A percentile compares a stretch with the other conserved stretches of the same genome.
These are phyloP conservation scores for Acipenser oxyrinchus DNA, from an alignment of 2,797 vertebrate genomes.

Conservation along the genomic window DNA sequence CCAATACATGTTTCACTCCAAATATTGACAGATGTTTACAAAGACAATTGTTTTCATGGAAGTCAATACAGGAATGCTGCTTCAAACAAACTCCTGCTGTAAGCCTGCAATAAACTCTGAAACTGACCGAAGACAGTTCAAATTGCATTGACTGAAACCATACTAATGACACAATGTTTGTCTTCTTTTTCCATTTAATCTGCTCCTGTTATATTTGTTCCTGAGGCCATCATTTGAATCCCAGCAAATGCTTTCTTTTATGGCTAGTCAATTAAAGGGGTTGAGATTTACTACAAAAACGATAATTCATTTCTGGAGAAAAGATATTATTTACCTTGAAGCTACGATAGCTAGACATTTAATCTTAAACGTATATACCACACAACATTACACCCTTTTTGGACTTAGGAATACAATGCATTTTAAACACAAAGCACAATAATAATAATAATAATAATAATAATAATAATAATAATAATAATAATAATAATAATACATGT, in stretches of 20 bases:
- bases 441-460: too few species aligned
- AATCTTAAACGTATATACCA: too few species aligned
- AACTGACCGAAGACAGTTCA: not conserved
- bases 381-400: too few species aligned
- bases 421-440: too few species aligned
- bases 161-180: not conserved
- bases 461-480: too few species aligned
- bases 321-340: too few species aligned
- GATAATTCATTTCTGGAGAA: not conserved
- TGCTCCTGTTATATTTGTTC: conserved; percentile 3
- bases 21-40: conserved; percentile 40
- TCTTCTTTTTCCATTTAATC: conserved; percentile 2
- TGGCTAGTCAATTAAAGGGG: not conserved
- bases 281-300: not conserved
- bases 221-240: conserved; percentile 3
- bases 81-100: conserved; percentile 13
- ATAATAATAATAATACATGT: too few species aligned
- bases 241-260: not conserved
- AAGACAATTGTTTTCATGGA: conserved; percentile 34
- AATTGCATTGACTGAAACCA: not conserved
- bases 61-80: conserved; percentile 33
- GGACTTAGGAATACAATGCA: too few species aligned
- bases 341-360: too few species aligned
- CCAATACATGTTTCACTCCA: conserved; percentile 35
- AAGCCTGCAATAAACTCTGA: not conserved